Conservation (phyloP, 2,797 vertebrate species). For the Peromyscus eremicus region DNA sequence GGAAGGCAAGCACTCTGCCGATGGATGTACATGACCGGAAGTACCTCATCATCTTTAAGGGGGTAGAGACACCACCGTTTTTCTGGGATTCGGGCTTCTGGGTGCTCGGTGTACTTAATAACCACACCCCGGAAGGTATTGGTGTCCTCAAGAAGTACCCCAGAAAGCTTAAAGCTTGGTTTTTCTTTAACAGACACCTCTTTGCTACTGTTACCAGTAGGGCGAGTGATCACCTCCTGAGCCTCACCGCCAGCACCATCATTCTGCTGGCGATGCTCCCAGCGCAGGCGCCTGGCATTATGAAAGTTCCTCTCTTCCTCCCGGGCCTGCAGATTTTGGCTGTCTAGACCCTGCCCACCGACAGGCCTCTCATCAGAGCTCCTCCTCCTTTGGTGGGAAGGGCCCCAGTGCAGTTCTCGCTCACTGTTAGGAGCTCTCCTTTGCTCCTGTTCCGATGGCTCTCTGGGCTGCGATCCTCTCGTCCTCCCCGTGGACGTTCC, state of each 20-base stretch:
- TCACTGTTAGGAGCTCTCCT: constrained; percentile 91
- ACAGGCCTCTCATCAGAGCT: constrained; percentile 73
- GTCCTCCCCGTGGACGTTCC: constrained; percentile 89
- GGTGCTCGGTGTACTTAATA: constrained; percentile 98
- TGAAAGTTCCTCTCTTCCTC: constrained; percentile 92
- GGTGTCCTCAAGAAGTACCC: constrained; percentile 96
- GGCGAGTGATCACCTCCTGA: constrained; percentile 61
- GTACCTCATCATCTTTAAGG: constrained; percentile 97
- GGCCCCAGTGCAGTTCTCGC: constrained; percentile 88
- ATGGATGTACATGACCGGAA: constrained; percentile 98
- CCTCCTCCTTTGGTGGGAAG: constrained; percentile 79
- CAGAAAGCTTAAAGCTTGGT: constrained; percentile 96
- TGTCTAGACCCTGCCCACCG: constrained; percentile 78
- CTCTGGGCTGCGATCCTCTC: constrained; percentile 89
- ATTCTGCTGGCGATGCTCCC: constrained; percentile 88
- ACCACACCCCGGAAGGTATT: constrained; percentile 98
- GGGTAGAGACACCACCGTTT: constrained; percentile 98
- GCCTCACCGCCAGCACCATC: constrained; percentile 84
- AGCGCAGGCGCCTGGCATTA: constrained; percentile 89
- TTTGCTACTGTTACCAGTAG: constrained; percentile 60
- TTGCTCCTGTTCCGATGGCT: constrained; percentile 86
- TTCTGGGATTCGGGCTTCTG: constrained; percentile 96
- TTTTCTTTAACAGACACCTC: constrained; percentile 91
- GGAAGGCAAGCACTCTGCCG: constrained; percentile 97
- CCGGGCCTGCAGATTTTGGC: constrained; percentile 89